Percentiles rank a stretch among this genome's conserved stretches.
These are phyloP conservation scores for Sinhomidia bicolor DNA, from an alignment of 2,888 invertebrate genomes.

Conservation along the genomic window DNA sequence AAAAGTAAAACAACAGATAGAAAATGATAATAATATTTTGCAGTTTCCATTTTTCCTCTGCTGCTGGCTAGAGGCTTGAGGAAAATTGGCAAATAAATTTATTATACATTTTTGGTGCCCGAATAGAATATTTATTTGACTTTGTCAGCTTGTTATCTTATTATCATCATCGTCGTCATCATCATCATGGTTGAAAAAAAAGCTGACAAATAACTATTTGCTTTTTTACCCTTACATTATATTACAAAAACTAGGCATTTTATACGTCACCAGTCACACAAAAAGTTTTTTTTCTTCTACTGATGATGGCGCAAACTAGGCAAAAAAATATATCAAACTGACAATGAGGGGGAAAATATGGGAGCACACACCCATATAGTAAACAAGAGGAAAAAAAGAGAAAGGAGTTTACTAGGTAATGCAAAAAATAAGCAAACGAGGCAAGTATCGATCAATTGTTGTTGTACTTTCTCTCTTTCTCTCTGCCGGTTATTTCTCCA, in stretches of 20 bases:
- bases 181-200: too few species aligned
- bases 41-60: neutral
- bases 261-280: neutral
- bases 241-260: too few species aligned
- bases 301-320: neutral
- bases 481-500: neutral
- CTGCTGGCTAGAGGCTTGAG: too few species aligned
- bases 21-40: neutral
- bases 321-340: conserved; percentile 15
- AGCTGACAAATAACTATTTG: neutral
- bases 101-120: neutral
- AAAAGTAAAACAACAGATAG: too few species aligned
- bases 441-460: conserved; percentile 4
- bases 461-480: neutral
- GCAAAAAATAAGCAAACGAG: neutral
- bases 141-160: neutral
- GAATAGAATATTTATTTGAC: neutral
- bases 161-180: neutral
- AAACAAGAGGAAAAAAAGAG: neutral
- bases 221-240: neutral
- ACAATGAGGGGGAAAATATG: neutral
- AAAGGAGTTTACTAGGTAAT: neutral
- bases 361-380: neutral
- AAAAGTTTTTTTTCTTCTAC: neutral
- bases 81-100: neutral